Evolutionary conservation across 2,888 invertebrate genomes (phyloP).

Genomic region (Operophtera brumata): DNA sequence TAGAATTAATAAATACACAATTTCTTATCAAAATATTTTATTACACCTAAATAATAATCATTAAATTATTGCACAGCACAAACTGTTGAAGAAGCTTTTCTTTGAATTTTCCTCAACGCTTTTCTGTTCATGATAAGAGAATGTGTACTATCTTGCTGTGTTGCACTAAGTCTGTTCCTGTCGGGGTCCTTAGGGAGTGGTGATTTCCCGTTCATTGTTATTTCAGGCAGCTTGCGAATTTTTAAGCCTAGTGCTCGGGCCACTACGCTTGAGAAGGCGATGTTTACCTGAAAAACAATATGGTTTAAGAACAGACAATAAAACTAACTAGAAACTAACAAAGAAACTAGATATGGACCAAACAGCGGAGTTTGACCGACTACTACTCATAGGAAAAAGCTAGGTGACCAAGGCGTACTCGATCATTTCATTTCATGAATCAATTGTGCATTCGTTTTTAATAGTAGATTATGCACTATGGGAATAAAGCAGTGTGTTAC

Average conservation of each 20-base stretch:
- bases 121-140: constrained; percentile 71
- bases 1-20: neutral
- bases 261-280: constrained; percentile 85
- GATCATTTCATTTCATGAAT: too few species aligned
- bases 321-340: too few species aligned
- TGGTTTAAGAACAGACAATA: too few species aligned
- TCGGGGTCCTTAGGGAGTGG: constrained; percentile 36
- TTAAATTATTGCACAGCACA: constrained; percentile 73
- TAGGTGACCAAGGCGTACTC: too few species aligned
- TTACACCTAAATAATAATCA: neutral
- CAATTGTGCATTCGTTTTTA: too few species aligned
- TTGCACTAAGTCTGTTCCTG: constrained; percentile 5
- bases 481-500: too few species aligned
- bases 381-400: too few species aligned
- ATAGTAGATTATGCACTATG: too few species aligned
- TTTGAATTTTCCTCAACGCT: constrained; percentile 59
- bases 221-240: constrained; percentile 41
- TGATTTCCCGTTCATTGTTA: constrained; percentile 40
- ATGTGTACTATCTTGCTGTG: constrained; percentile 32
- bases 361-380: too few species aligned
- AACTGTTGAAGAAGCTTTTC: constrained; percentile 72
- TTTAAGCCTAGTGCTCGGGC: constrained; percentile 55
- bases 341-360: too few species aligned
- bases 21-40: neutral
- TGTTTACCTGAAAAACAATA: constrained; percentile 77